These are phyloP conservation scores for Icerya purchasi DNA, from an alignment of 2,888 invertebrate genomes.

Conservation along the genomic window DNA sequence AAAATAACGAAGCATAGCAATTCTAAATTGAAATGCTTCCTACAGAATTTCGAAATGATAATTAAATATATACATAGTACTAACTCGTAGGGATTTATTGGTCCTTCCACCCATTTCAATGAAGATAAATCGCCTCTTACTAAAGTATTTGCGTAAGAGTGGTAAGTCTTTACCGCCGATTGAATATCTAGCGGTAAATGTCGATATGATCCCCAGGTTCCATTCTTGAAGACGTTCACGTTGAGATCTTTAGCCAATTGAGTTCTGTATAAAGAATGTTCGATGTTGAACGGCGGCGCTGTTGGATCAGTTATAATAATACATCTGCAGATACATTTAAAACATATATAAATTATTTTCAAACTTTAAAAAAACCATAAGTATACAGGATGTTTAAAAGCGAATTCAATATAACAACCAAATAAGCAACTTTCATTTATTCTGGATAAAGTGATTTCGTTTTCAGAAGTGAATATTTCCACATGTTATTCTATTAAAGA, in stretches of 20 bases:
- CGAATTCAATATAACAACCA: too few relatives aligned
- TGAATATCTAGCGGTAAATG: conserved; percentile 43
- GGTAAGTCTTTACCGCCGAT: conserved; percentile 30
- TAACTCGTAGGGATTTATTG: conserved; percentile 10
- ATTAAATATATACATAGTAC: not conserved
- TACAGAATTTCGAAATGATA: not conserved
- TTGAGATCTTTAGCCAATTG: conserved; percentile 52
- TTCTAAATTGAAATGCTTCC: too few relatives aligned
- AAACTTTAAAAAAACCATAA: too few relatives aligned
- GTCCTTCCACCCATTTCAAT: conserved; percentile 61
- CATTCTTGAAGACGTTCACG: conserved; percentile 49
- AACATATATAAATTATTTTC: too few relatives aligned
- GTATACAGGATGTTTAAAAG: too few relatives aligned
- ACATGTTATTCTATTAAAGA: too few relatives aligned
- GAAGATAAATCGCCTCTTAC: conserved; percentile 71
- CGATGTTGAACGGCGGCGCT: conserved; percentile 42
- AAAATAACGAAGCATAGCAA: too few relatives aligned
- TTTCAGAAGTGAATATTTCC: too few relatives aligned
- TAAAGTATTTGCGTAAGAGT: conserved; percentile 54
- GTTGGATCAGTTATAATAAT: conserved; percentile 35
- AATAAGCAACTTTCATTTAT: too few relatives aligned
- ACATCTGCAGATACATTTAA: too few relatives aligned
- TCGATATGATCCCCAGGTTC: conserved; percentile 61
- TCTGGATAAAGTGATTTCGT: too few relatives aligned
- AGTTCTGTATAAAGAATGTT: conserved; percentile 38